Conservation (phyloP, 2,888 invertebrate genomes). For the Archaeoteleia sp. region DNA sequence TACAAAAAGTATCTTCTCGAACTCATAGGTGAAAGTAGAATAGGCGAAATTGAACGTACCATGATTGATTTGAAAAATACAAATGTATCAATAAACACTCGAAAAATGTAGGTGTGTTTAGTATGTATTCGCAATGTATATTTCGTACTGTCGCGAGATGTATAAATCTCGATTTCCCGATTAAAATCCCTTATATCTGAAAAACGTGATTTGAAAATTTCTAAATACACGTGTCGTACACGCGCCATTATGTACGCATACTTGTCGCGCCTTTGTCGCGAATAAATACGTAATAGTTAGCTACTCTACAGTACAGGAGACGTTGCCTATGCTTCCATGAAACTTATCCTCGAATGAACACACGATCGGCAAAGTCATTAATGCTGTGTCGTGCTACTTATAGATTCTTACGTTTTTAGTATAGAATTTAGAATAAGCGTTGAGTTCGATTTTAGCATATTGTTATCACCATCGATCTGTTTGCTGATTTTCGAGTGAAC, state of each 20-base stretch:
- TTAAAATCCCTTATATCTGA: too few relatives aligned
- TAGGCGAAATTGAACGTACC: too few relatives aligned
- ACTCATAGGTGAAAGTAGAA: too few relatives aligned
- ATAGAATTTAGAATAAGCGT: constrained; percentile 43
- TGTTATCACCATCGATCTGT: constrained; percentile 38
- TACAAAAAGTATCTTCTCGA: too few relatives aligned
- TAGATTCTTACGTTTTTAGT: constrained; percentile 51
- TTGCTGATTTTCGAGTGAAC: constrained; percentile 7
- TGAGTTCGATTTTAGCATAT: constrained; percentile 41
- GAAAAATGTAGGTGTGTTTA: too few relatives aligned
- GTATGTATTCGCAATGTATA: too few relatives aligned
- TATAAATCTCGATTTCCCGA: too few relatives aligned
- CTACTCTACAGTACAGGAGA: constrained; percentile 34
- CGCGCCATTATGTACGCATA: neutral
- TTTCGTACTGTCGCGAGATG: too few relatives aligned
- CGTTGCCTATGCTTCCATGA: constrained; percentile 56
- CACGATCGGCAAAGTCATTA: constrained; percentile 53
- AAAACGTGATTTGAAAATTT: too few relatives aligned
- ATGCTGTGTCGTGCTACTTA: constrained; percentile 50
- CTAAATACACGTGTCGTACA: too few relatives aligned
- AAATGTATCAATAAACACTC: too few relatives aligned
- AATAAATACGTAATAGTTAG: constrained; percentile 7
- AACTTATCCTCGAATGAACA: constrained; percentile 39
- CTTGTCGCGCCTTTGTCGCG: neutral
- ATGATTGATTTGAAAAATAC: too few relatives aligned